Conservation (phyloP, 2,113 vertebrate genomes). For the Picathartes gymnocephalus region DNA sequence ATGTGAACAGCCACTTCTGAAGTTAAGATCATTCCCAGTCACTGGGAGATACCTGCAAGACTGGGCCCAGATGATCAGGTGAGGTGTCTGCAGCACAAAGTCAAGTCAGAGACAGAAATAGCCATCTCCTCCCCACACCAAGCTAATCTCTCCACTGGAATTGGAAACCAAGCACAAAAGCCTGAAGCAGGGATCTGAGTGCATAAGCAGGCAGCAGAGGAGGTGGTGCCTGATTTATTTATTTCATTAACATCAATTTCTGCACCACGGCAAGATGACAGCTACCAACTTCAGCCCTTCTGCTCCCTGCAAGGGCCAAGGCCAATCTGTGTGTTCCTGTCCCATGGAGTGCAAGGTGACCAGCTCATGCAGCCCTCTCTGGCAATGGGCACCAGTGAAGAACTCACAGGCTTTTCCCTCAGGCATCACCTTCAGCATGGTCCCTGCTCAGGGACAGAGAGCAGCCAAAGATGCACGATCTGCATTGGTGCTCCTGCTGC, state of each 20-base stretch:
- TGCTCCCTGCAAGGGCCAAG: not conserved
- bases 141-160: not conserved
- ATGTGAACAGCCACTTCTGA: not conserved
- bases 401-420: not conserved
- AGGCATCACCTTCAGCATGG: not conserved
- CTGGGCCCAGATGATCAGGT: rapidly evolving
- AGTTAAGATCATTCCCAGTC: not conserved
- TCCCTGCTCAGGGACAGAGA: not conserved
- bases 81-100: not conserved
- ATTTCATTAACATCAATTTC: not conserved
- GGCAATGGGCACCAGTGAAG: rapidly evolving
- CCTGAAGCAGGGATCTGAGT: not conserved
- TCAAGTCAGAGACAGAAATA: not conserved
- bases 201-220: not conserved
- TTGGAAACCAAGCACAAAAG: not conserved
- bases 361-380: not conserved
- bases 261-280: not conserved
- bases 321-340: not conserved
- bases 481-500: not conserved
- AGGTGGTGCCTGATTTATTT: not conserved
- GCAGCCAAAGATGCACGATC: rapidly evolving
- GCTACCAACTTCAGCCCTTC: not conserved
- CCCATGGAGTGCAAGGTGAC: rapidly evolving
- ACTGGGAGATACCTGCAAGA: not conserved
- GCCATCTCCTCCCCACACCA: not conserved